Evolutionary conservation across 2,113 vertebrate genomes (phyloP), one percentile per base, ranked within the genome.

Genomic region (Columba livia): DNA sequence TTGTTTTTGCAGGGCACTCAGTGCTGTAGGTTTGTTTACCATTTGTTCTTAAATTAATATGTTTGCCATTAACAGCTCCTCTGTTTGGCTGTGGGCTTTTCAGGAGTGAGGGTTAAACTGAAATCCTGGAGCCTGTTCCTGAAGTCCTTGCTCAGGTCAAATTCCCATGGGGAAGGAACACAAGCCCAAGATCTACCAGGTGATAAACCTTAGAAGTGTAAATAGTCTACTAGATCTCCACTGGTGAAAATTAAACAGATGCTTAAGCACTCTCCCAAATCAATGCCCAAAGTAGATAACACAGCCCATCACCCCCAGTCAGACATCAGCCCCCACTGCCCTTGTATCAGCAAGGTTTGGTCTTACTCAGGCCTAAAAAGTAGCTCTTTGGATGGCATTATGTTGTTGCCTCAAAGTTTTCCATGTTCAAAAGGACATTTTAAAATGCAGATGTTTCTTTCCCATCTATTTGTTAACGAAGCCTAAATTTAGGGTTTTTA

Each of bases 181-280:
- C 44, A 83, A 91, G 66, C 69, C 58, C 40, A 18, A 95, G 80
- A 94, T 92, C 73, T 89, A 34, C 77, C 9, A 15, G 84, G 17
- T 87, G 90, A 92, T 93, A 96, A 96, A 93, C 31, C 84, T 87
- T 15, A 90, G 44, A 65, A 0, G 3, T 86, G 77, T 85, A 94
- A 97, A 92, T 31, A 96, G 79, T 87, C 94, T 48, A 93, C 66
- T 15, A 75, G 83, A 87, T 84, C 83, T 13, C 61, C 44, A 67
- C 77, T 72, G 66, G 77, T 89, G 88, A 93, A 96, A 90, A 95
- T 89, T 90, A 93, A 94, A 93, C 94, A 94, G 58, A 80, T 64
- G 69, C 29, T 90, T 23, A 69, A 88, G 50, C 54, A 29, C n/a
- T 58, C 58, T 74, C 69, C 54, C 58, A 75, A 92, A 94, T 89